Conservation (phyloP, 2,888 invertebrate species). For the Cinara cedri region DNA sequence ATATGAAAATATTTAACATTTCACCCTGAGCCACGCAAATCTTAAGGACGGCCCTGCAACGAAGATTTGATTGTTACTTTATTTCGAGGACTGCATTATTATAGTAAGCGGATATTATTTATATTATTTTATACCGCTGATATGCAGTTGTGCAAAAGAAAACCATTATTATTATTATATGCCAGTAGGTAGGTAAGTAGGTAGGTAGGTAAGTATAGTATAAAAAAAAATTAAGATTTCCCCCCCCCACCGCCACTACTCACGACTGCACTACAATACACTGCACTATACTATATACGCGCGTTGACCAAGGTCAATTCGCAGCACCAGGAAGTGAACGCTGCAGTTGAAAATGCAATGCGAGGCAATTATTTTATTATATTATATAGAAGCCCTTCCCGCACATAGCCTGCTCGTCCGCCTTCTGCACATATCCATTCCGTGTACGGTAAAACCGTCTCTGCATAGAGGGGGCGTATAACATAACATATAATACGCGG, state of each 20-base stretch:
- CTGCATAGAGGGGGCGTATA: conserved; percentile 8
- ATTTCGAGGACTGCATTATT: too few relatives aligned
- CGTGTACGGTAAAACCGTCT: conserved; percentile 13
- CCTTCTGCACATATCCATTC: conserved; percentile 17
- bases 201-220: too few relatives aligned
- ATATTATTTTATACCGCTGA: too few relatives aligned
- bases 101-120: too few relatives aligned
- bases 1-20: too few relatives aligned
- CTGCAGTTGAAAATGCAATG: conserved; percentile 54
- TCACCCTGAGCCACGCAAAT: too few relatives aligned
- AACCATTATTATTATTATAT: too few relatives aligned
- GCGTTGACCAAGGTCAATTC: conserved; percentile 34
- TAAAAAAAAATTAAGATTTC: conserved; percentile 40
- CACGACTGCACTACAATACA: too few relatives aligned
- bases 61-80: too few relatives aligned
- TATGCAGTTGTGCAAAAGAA: too few relatives aligned
- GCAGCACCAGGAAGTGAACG: conserved; percentile 52
- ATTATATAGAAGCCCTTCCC: conserved; percentile 41
- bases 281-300: background rate
- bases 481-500: background rate
- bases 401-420: conserved; percentile 8
- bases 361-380: conserved; percentile 34
- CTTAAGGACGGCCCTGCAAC: too few relatives aligned
- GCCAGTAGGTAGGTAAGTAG: too few relatives aligned
- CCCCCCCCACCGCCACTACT: background rate